Conservation (phyloP, 2,888 invertebrate genomes). For the Lapara coniferarum region DNA sequence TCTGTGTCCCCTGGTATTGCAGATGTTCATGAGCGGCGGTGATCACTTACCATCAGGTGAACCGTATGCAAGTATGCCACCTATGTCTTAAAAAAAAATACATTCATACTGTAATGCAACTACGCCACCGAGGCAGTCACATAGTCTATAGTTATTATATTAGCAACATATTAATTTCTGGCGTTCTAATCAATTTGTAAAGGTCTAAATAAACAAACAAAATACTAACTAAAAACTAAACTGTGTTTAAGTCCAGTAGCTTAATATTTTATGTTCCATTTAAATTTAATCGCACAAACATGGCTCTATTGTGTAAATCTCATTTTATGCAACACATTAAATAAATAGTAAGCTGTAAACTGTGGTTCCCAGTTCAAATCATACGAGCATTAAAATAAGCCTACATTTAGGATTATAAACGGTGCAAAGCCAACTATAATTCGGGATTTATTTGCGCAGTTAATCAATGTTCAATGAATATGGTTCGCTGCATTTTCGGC, state of each 20-base stretch:
- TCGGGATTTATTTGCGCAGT: background rate
- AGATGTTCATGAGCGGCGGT: too few relatives aligned
- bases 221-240: background rate
- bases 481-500: background rate
- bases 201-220: too few relatives aligned
- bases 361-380: slow-evolving; percentile 12
- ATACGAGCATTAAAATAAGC: background rate
- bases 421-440: background rate
- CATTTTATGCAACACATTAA: background rate
- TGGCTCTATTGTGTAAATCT: slow-evolving; percentile 3
- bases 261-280: background rate
- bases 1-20: too few relatives aligned
- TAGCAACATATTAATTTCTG: too few relatives aligned
- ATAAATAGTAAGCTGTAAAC: slow-evolving; percentile 12
- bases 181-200: too few relatives aligned
- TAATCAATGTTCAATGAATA: background rate
- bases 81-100: too few relatives aligned
- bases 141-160: too few relatives aligned
- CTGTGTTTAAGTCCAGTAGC: background rate
- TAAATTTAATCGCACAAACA: background rate
- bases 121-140: too few relatives aligned
- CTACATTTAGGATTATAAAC: background rate
- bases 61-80: too few relatives aligned
- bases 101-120: too few relatives aligned
- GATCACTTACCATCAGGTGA: too few relatives aligned